These are phyloP conservation scores for Drosophila neoperkinsi DNA, from an alignment of 2,888 invertebrate genomes.

Conservation along the genomic window DNA sequence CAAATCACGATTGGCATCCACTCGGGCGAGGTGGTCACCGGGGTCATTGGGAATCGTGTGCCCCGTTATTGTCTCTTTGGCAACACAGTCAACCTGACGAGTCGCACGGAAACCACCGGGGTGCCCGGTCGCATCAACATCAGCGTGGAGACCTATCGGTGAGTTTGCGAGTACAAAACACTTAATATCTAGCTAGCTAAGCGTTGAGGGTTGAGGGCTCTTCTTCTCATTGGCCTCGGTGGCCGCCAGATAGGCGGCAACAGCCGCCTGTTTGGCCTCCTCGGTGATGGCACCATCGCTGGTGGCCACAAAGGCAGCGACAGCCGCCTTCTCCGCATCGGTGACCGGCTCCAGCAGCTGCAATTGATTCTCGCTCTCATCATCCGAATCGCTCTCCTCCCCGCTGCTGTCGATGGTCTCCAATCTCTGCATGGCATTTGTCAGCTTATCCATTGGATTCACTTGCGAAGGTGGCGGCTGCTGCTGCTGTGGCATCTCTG, in stretches of 20 bases:
- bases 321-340: conserved; percentile 69
- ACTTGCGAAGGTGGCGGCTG: background rate
- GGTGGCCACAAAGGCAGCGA: conserved; percentile 63
- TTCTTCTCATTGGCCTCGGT: conserved; percentile 13
- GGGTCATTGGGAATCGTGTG: conserved; percentile 97
- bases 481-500: conserved; percentile 25
- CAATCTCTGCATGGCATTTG: conserved; percentile 52
- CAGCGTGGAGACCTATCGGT: conserved; percentile 96
- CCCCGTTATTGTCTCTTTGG: conserved; percentile 97
- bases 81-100: conserved; percentile 97
- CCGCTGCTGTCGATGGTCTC: conserved; percentile 66
- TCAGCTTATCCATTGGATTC: conserved; percentile 27
- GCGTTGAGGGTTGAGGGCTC: conserved; percentile 13
- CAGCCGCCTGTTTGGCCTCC: conserved; percentile 64
- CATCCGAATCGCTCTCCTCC: conserved; percentile 51
- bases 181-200: conserved; percentile 44
- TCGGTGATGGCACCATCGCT: conserved; percentile 53
- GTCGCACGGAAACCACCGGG: conserved; percentile 96
- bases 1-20: conserved; percentile 97
- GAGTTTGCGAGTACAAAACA: conserved; percentile 75
- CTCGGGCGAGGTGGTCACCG: conserved; percentile 97
- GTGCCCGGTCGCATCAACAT: conserved; percentile 95
- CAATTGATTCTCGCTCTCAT: conserved; percentile 67
- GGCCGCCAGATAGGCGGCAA: conserved; percentile 56
- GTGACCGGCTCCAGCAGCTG: conserved; percentile 67